These are phyloP conservation scores for Phasia obesa DNA, from an alignment of 2,888 invertebrate species.

Conservation along the genomic window DNA sequence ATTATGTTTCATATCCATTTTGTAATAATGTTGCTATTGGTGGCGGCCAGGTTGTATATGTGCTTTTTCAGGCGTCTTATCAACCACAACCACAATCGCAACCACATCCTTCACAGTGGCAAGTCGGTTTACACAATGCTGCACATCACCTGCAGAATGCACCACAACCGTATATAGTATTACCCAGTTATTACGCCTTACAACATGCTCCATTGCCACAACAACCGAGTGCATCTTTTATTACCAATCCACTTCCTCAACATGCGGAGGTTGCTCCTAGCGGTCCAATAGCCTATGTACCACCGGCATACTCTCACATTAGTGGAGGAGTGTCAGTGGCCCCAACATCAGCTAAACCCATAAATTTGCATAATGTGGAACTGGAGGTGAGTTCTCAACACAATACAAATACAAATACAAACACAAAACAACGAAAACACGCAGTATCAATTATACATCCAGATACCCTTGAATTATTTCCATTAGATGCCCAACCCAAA, in stretches of 20 bases:
- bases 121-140: constrained; percentile 61
- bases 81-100: constrained; percentile 73
- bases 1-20: constrained; percentile 65
- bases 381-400: constrained; percentile 15
- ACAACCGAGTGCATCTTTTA: constrained; percentile 72
- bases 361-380: constrained; percentile 26
- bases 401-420: too few species aligned
- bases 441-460: constrained; percentile 81
- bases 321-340: constrained; percentile 44
- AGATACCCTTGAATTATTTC: constrained; percentile 77
- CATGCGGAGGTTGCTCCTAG: constrained; percentile 72
- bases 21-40: constrained; percentile 58
- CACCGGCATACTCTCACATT: constrained; percentile 70
- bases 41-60: constrained; percentile 46
- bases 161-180: constrained; percentile 57
- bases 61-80: constrained; percentile 69
- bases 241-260: constrained; percentile 72
- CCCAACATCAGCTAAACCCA: constrained; percentile 62
- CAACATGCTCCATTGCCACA: constrained; percentile 70
- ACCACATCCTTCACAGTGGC: constrained; percentile 72
- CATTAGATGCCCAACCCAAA: constrained; percentile 72
- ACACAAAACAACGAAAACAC: constrained; percentile 75
- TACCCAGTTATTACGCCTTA: constrained; percentile 56
- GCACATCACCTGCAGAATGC: constrained; percentile 70
- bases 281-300: constrained; percentile 75